Evolutionary conservation across 2,888 invertebrate genomes (phyloP), one percentile per base, ranked within the genome.

Genomic region (Chalcosyrphus nemorum): DNA sequence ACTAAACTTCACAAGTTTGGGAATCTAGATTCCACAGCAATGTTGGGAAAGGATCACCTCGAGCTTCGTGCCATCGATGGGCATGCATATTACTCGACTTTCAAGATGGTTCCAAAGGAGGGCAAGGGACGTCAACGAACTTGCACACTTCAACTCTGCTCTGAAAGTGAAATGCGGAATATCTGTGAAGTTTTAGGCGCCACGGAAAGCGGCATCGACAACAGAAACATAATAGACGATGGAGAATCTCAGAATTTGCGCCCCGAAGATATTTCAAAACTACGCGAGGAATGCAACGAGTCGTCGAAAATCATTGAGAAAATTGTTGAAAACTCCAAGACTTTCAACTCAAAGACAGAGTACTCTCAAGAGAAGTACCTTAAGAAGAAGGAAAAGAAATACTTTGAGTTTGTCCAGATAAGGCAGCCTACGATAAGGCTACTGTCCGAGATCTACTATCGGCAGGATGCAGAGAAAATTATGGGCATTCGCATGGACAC

Each of bases 291-390:
- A 86, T 95, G 97, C 27, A 89, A 86, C 35, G 95, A 95, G 81
- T 97, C 97, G 0, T 94, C 94, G 15, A 95, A 96, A 88, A 97
- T 99, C 86, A 95, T 99, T 4, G 96, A 94, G 84, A 95, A 96
- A 68, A 93, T 99, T 11, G 96, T 99, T 59, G 96, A 95, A 82
- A 98, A 98, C 90, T 99, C 98, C 13, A 95, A 95, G 86, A 97
- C 98, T 0, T 99, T 99, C 91, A 93, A 94, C 38, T 93, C 94
- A 71, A 98, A 98, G 93, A 99, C 98, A 0, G 97, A 96, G 88
- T 99, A 95, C 91, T 96, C 96, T 0, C 97, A 99, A 91, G 97
- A 97, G 87, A 99, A 99, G 90, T 99, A 99, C 91, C 93, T 99
- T 47, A 96, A 95, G 88, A 99, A 99, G 90, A 99, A 99, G 91